Evolutionary conservation across 2,888 invertebrate genomes (phyloP), one percentile per base, ranked within the genome.

Genomic region (Tuta absoluta): DNA sequence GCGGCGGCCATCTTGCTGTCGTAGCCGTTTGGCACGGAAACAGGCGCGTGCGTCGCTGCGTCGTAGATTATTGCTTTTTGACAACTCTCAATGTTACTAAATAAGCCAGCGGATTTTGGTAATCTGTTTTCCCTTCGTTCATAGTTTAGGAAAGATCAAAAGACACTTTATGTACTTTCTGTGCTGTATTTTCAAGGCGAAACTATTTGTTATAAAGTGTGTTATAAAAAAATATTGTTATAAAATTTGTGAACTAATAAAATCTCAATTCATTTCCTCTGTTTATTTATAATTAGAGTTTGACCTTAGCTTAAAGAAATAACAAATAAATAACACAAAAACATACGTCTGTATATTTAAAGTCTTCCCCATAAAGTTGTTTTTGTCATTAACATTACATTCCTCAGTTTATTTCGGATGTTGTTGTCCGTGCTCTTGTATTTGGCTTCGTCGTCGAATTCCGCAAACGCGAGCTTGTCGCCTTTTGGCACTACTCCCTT

Each of bases 401-500:
- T 45, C 45, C 45, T n/a, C 5, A n/a, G 45, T n/a, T 45, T 45
- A 45, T 45, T 45, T 45, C 45, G n/a, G 45, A n/a, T 45, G 45
- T 17, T 45, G n/a, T 17, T 17, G 45, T 41, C 5, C 5, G 17
- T 17, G 5, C n/a, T n/a, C 45, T 45, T 17, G 45, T 4, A n/a
- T 17, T 45, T n/a, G 45, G n/a, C 45, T n/a, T n/a, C 45, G 45
- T 45, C 5, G 45, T 12, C 45, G 45, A n/a, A 45, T 45, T 45
- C 45, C 45, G 4, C n/a, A 17, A n/a, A 5, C 4, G 0, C 4
- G 17, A 4, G 45, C 17, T 7, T 45, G 45, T 45, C n/a, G 4
- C 45, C 45, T 45, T 45, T 45, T 45, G 45, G 45, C 45, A 45
- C 45, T 17, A 45, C 45, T 17, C 45, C 45, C 45, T 45, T 45